phyloP scores from a whole-genome alignment of 2,797 vertebrate genomes.

The Hypotaenidia okinawae region DNA sequence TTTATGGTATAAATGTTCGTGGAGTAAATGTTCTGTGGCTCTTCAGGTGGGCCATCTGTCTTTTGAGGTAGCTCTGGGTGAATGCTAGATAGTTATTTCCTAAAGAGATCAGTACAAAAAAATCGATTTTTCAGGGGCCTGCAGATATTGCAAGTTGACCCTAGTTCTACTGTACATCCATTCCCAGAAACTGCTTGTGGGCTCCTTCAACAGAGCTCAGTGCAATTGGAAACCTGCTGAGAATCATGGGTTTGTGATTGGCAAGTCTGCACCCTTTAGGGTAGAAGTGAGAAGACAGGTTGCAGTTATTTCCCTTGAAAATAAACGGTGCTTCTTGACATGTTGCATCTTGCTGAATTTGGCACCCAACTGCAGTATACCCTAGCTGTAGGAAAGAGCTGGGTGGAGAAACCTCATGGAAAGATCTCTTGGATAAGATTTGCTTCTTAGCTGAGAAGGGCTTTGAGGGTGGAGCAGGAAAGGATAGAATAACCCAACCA shows the following conservation, averaged over 20 bases:
- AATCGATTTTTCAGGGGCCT: neutral
- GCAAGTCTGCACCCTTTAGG: neutral
- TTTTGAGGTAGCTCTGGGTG: neutral
- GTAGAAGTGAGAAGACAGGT: neutral
- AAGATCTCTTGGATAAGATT: slow-evolving; percentile 50
- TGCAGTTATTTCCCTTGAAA: slow-evolving; percentile 27
- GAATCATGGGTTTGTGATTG: neutral
- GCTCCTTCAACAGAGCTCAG: neutral
- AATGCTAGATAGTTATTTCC: neutral
- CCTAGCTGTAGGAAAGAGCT: slow-evolving; percentile 27
- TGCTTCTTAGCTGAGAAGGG: neutral
- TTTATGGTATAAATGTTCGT: slow-evolving; percentile 19
- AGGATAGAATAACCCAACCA: neutral
- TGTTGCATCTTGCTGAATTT: slow-evolving; percentile 48
- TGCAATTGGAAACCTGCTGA: neutral
- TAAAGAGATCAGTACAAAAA: neutral
- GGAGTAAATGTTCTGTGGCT: neutral
- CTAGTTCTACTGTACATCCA: no score
- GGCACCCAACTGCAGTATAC: neutral
- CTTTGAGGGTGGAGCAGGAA: neutral
- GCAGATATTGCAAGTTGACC: neutral
- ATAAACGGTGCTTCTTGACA: slow-evolving; percentile 26
- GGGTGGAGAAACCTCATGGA: slow-evolving; percentile 44
- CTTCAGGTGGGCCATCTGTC: slow-evolving; percentile 2
- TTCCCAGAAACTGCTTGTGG: neutral